Base-by-base conservation (phyloP, 37 sponge, comb jelly and placozoan species). In the Cliona cf. orientalis region DNA sequence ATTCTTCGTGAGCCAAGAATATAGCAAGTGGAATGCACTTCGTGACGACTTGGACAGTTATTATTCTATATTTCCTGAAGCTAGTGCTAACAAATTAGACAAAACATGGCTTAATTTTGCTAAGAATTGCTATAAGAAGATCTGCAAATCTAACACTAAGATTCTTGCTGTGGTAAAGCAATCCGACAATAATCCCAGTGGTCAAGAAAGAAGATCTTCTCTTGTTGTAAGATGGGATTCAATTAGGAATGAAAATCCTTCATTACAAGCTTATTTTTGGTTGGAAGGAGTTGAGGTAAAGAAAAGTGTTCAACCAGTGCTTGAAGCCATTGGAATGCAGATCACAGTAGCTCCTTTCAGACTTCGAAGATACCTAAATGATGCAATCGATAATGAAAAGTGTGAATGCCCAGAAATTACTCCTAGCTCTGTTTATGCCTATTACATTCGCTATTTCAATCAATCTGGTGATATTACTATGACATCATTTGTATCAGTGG, bases 271-370 rank as follows among this genome's bases (percentile, higher is more conserved):
- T 62, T 73, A 79, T 33, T 86, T 79, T 42, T 59, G 46, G 60
- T 21, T 37, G 37, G 6, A 22, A 55, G 22, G 3, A 32, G 79
- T 7, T n/a, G 3, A 46, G 28, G 53, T 42, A 28, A 42, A 66
- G 1, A 33, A 14, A 3, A 3, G 12, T 21, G 6, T 82, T 33
- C 58, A 36, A 29, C 71, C 73, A 17, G 46, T 83, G n/a, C 43
- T 84, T 17, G 79, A 72, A 65, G 40, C 9, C 2, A 61, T 89
- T 21, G 69, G 75, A 26, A 89, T 89, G 84, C 78, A 78, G 29
- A 71, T 89, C 0, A 80, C 80, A 23, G 49, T 44, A 38, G 85
- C 84, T 35, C 72, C 84, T 38, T 21, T 29, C 5, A 44, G 28
- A 23, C 33, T 89, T 2, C 46, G 12, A 46, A 62, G 55, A 1